Conservation (phyloP, 1,140 invertebrate genomes). For the Zophobas atratus region DNA sequence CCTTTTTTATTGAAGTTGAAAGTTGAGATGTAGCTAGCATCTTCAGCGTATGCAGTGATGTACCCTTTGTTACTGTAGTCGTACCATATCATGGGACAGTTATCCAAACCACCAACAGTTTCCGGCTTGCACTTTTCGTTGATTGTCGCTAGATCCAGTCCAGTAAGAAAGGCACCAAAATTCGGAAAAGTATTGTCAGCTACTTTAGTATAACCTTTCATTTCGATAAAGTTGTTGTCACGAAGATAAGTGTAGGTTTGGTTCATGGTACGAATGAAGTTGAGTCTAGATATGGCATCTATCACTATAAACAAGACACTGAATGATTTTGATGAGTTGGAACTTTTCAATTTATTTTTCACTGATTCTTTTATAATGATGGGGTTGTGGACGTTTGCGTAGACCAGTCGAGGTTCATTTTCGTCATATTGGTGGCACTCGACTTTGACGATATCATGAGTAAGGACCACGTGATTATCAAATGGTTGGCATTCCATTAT, state of each 20-base stretch:
- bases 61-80: conserved; percentile 75
- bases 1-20: conserved; percentile 79
- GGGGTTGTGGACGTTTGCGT: conserved; percentile 70
- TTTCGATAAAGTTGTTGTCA: conserved; percentile 69
- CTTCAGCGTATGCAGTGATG: conserved; percentile 78
- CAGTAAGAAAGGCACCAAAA: conserved; percentile 83
- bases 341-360: conserved; percentile 1
- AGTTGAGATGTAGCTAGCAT: conserved; percentile 73
- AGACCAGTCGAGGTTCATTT: conserved; percentile 45
- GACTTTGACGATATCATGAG: no score
- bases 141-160: conserved; percentile 71
- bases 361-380: conserved; percentile 61
- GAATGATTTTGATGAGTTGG: conserved; percentile 63
- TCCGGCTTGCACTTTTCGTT: conserved; percentile 71
- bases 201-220: conserved; percentile 78
- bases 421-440: no score
- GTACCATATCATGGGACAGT: conserved; percentile 78
- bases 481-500: no score
- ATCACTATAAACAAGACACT: conserved; percentile 85
- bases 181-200: conserved; percentile 90
- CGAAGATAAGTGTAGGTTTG: conserved; percentile 78
- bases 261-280: conserved; percentile 85
- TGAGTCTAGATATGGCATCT: conserved; percentile 86
- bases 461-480: no score
- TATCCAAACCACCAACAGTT: conserved; percentile 69